These are phyloP conservation scores for Iphiclides podalirius DNA, from an alignment of 2,888 invertebrate genomes.

Conservation along the genomic window DNA sequence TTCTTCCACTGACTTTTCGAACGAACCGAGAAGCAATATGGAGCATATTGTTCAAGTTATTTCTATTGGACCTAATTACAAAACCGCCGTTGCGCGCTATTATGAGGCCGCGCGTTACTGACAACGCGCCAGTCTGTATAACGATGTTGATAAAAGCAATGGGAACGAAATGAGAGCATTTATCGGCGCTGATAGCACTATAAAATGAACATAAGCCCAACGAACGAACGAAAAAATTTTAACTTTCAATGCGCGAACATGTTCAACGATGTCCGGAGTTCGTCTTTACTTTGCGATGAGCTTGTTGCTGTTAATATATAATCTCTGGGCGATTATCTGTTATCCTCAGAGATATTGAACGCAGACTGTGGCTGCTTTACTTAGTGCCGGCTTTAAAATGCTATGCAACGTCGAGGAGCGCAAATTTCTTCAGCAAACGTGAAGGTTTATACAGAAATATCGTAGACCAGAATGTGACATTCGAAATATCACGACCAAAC, in stretches of 20 bases:
- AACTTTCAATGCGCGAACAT: neutral
- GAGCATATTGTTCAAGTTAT: slow-evolving; percentile 42
- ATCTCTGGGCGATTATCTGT: neutral
- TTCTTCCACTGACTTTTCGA: slow-evolving; percentile 41
- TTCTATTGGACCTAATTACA: no score
- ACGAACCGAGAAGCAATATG: slow-evolving; percentile 37
- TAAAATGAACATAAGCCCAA: slow-evolving; percentile 28
- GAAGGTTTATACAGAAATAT: no score
- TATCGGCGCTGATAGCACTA: slow-evolving; percentile 36
- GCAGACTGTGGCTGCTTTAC: neutral
- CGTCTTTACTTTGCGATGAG: no score
- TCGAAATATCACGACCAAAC: no score
- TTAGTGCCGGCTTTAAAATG: no score
- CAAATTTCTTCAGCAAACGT: no score
- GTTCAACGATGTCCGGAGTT: no score
- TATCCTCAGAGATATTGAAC: neutral
- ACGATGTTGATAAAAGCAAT: slow-evolving; percentile 26
- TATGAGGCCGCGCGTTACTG: slow-evolving; percentile 1
- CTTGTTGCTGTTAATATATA: neutral
- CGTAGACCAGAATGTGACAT: no score
- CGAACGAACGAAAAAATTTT: neutral
- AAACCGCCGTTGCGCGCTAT: neutral
- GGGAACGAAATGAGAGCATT: slow-evolving; percentile 36
- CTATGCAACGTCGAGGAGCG: no score
- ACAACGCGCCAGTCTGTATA: slow-evolving; percentile 13